Percentiles rank a stretch among this genome's conserved stretches.
Evolutionary conservation across 2,113 vertebrate species (phyloP).

Genomic region (Actinemys pallida): DNA sequence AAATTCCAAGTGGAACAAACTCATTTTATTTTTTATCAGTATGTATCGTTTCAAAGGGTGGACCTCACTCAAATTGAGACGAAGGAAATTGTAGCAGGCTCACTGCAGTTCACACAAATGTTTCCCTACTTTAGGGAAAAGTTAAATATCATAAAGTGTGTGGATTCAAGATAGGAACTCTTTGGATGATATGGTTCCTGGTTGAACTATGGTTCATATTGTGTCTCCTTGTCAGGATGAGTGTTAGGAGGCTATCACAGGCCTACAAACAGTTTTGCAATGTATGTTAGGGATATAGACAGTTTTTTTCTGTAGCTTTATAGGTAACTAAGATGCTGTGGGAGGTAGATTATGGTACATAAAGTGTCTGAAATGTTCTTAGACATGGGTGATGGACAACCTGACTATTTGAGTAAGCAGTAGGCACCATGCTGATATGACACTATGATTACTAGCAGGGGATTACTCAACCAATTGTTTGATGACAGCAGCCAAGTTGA

Average conservation of each 20-base stretch:
- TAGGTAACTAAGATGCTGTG: not conserved
- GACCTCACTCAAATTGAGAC: not conserved
- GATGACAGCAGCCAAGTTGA: not conserved
- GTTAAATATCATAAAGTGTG: not conserved
- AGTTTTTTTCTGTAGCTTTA: not conserved
- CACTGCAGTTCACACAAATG: not conserved
- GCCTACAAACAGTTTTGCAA: not conserved
- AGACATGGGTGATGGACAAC: not conserved
- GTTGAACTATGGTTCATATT: not conserved
- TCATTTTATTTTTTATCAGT: not conserved
- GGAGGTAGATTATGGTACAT: not conserved
- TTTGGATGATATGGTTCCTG: not conserved
- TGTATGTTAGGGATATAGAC: not conserved
- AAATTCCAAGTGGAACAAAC: not conserved
- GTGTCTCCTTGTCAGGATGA: rapidly evolving
- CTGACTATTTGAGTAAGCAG: not conserved
- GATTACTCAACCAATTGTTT: rapidly evolving
- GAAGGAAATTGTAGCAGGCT: not conserved
- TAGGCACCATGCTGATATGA: not conserved
- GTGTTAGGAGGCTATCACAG: not conserved
- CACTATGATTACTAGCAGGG: not conserved
- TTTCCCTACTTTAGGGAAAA: not conserved
- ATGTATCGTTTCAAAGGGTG: not conserved
- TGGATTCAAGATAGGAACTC: not conserved
- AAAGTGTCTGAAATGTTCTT: not conserved